Percentiles rank a stretch among this genome's conserved stretches.
These are phyloP conservation scores for Drosophila affinis DNA, from an alignment of 2,888 invertebrate genomes.

Conservation along the genomic window DNA sequence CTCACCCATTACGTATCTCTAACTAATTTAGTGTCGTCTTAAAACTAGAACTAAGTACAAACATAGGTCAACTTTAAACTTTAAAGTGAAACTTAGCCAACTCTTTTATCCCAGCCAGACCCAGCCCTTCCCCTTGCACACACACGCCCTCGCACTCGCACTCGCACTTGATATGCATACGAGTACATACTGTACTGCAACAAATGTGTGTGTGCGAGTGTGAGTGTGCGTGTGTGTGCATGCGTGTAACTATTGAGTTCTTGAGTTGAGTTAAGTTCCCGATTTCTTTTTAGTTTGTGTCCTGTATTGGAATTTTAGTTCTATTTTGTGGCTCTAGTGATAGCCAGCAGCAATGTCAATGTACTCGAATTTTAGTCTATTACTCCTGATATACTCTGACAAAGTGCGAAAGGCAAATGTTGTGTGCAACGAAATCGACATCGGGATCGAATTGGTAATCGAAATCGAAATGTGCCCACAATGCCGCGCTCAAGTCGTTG, in stretches of 20 bases:
- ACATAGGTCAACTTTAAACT: constrained; percentile 2
- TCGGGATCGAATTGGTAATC: neutral
- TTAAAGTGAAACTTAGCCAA: constrained; percentile 21
- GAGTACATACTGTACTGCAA: too few species aligned
- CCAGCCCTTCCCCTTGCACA: neutral
- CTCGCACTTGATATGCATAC: too few species aligned
- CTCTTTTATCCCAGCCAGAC: constrained; percentile 2
- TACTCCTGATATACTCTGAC: constrained; percentile 83
- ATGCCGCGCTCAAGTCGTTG: constrained; percentile 73
- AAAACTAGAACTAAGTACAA: constrained; percentile 40
- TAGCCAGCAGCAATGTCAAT: constrained; percentile 61
- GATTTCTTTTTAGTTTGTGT: constrained; percentile 21
- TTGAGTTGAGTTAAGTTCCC: constrained; percentile 39
- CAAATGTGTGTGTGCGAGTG: neutral
- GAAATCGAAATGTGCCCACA: constrained; percentile 45
- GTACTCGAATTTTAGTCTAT: constrained; percentile 83
- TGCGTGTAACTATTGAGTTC: constrained; percentile 24
- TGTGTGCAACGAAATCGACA: constrained; percentile 1
- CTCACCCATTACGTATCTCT: constrained; percentile 43
- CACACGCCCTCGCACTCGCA: neutral
- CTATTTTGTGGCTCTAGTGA: constrained; percentile 57
- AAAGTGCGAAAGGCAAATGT: constrained; percentile 72
- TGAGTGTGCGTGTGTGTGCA: neutral
- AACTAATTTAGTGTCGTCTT: constrained; percentile 38
- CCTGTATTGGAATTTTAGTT: constrained; percentile 33